Evolutionary conservation across 92 coral and sea anemone genomes (phyloP), one percentile per base, ranked within the genome.

Genomic region (Nematostella vectensis): DNA sequence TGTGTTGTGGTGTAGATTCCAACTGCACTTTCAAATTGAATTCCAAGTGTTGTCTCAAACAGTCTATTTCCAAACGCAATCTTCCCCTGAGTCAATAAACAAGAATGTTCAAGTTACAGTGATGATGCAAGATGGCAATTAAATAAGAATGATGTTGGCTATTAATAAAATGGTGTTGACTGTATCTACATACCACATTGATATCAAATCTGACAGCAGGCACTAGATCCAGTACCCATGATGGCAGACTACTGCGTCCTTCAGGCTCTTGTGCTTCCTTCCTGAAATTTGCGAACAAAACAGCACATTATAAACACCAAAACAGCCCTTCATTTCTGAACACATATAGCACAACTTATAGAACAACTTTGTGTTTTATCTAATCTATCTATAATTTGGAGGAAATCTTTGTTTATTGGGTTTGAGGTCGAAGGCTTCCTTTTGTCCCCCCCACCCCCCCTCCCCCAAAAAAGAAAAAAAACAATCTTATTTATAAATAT

Each of bases 11-110:
- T 86, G 70, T 91, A 91, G 52, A 74, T 47, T 56, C 96, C 98
- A 45, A 68, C 59, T 4, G 88, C 98, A 71, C 87, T 82, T 63
- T 91, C 98, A 82, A 91, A 78, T 54, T 87, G 85, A 51, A 78
- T 67, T 55, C 93, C 87, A 25, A 91, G 69, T 3, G 98, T 91
- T 47, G 96, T 91, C 66, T 91, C 98, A 43, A 91, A 67, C 58
- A 68, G 59, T 57, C 63, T 81, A 57, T 86, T 91, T 45, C 98
- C 98, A 86, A 91, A 91, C 58, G 98, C 93, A 43, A 86, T 57
- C 72, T 83, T 82, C 13, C 98, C 95, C 98, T 87, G 65, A 18
- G 48, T 6, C n/a, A 51, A 4, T 53, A 11, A 15, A 58, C 22
- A 38, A 27, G n/a, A n/a, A 33, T 6, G 40, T 33, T 6, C 40